These are phyloP conservation scores for Aphrophora alni DNA, from an alignment of 2,888 invertebrate genomes.

Conservation along the genomic window DNA sequence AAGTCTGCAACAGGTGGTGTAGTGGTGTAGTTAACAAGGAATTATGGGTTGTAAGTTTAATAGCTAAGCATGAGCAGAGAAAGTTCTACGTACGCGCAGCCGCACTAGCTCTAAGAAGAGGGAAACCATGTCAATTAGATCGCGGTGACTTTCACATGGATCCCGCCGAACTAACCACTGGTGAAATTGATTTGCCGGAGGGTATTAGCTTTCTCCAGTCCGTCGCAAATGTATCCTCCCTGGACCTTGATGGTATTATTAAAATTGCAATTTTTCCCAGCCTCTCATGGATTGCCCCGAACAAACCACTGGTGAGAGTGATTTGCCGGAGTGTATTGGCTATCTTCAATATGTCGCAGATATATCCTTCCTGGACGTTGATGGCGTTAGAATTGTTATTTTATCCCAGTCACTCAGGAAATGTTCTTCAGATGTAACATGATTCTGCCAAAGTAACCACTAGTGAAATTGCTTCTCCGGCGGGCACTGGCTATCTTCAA, in stretches of 20 bases:
- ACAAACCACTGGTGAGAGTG: not conserved
- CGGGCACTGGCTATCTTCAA: not conserved
- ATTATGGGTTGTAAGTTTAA: not conserved
- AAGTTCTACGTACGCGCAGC: not conserved
- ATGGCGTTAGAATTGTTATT: too few species aligned
- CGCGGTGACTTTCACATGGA: not conserved
- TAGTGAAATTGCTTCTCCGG: not conserved
- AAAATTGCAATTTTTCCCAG: too few species aligned
- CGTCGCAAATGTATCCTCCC: not conserved
- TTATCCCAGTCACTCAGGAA: too few species aligned
- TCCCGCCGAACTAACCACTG: conserved; percentile 2
- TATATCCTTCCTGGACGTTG: not conserved
- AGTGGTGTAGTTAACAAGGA: not conserved
- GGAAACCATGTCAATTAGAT: conserved; percentile 9
- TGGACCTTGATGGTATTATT: not conserved
- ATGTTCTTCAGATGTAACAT: too few species aligned
- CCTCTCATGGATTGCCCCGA: not conserved
- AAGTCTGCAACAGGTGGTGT: not conserved
- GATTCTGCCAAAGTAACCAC: not conserved
- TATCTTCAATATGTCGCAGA: not conserved
- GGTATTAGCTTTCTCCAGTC: not conserved
- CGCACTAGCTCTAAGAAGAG: not conserved
- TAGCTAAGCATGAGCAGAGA: not conserved
- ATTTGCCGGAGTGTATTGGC: not conserved
- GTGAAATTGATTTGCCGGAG: not conserved